A percentile compares a stretch with the other conserved stretches of the same genome.
phyloP scores from a whole-genome alignment of 2,797 vertebrate genomes.

The Lates japonicus region DNA sequence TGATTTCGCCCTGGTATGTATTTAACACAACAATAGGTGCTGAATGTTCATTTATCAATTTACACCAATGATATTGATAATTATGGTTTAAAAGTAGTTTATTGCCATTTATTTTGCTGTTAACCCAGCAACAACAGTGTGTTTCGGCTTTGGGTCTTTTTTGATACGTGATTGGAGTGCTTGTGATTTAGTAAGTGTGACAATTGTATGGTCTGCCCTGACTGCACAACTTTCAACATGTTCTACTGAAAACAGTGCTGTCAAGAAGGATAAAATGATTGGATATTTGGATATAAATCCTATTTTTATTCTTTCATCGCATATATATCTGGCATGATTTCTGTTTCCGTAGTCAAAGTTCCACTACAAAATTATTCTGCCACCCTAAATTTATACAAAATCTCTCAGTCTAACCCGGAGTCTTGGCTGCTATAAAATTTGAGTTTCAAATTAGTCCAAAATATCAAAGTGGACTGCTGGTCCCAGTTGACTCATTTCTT shows the following conservation, averaged over 20 bases:
- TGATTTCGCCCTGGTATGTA: background rate
- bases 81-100: background rate
- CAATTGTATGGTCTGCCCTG: background rate
- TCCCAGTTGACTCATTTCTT: background rate
- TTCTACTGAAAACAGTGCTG: background rate
- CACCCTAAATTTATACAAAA: background rate
- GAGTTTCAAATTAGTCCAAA: background rate
- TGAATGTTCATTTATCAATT: background rate
- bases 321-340: too few relatives aligned
- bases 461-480: background rate
- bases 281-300: background rate
- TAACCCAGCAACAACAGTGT: background rate
- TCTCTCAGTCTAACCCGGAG: background rate
- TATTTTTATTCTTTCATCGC: background rate
- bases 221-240: background rate
- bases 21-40: background rate
- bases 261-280: background rate
- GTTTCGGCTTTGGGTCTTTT: background rate
- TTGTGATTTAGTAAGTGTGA: conserved; percentile 14
- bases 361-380: background rate
- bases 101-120: background rate
- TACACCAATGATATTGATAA: background rate
- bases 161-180: accelerated
- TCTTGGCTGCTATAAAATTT: background rate
- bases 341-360: background rate